Evolutionary conservation across 64 coral and sea anemone genomes (phyloP).

Genomic region (Montipora efflorescens): DNA sequence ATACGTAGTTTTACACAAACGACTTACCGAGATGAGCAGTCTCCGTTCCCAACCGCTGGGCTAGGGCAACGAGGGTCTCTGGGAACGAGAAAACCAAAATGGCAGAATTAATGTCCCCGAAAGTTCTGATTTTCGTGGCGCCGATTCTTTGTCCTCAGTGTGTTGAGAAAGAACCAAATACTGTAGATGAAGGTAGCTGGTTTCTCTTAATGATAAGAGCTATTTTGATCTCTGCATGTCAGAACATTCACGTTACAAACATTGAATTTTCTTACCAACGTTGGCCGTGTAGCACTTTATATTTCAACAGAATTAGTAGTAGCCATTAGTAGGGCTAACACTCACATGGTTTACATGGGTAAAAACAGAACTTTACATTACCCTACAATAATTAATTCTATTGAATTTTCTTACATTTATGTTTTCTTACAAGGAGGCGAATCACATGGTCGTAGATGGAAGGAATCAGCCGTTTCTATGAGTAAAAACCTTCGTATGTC

Average conservation of each 20-base stretch:
- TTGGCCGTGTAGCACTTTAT: not conserved
- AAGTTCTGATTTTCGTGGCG: constrained; percentile 49
- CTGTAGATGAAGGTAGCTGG: constrained; percentile 14
- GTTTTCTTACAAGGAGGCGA: not conserved
- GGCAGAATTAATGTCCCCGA: not conserved
- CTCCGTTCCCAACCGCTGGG: too few relatives aligned
- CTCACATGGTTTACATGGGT: too few relatives aligned
- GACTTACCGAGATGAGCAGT: too few relatives aligned
- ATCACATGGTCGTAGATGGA: not conserved
- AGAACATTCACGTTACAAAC: not conserved
- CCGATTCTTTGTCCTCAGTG: constrained; percentile 40
- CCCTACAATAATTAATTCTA: too few relatives aligned
- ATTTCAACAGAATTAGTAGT: too few relatives aligned
- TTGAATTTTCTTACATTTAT: not conserved
- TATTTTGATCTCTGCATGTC: not conserved
- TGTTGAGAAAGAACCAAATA: not conserved
- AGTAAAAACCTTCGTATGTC: not conserved
- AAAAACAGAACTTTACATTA: too few relatives aligned
- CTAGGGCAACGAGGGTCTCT: too few relatives aligned
- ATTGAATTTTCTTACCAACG: not conserved
- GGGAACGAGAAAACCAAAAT: constrained; percentile 13
- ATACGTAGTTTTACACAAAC: too few relatives aligned
- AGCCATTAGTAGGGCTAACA: too few relatives aligned
- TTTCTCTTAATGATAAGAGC: not conserved
- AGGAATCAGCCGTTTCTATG: not conserved